Conservation (phyloP, 2,113 vertebrate genomes). For the Neolamprologus sp. region DNA sequence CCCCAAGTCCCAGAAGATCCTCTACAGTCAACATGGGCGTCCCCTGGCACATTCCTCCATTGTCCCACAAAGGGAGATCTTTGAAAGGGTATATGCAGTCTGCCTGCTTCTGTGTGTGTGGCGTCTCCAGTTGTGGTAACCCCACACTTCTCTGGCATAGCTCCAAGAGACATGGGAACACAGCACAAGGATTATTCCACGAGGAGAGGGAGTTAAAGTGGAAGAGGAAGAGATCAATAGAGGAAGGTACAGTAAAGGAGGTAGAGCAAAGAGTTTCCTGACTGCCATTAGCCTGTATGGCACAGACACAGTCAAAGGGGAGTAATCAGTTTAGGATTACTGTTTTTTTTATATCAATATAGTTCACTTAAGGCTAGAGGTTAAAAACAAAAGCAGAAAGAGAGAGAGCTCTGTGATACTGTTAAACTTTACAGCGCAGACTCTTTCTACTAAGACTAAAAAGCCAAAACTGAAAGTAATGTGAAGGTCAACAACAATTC, state of each 20-base stretch:
- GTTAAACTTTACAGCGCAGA: neutral
- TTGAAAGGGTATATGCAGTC: neutral
- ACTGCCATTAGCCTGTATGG: conserved; percentile 11
- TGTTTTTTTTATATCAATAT: conserved; percentile 15
- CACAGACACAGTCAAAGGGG: neutral
- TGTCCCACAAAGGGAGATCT: neutral
- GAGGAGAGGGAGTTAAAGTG: conserved; percentile 51
- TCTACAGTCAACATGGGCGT: conserved; percentile 6
- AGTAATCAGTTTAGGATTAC: conserved; percentile 5
- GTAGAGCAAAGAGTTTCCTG: conserved; percentile 25
- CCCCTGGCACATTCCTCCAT: conserved; percentile 23
- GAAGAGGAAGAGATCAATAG: conserved; percentile 44
- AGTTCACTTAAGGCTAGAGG: neutral
- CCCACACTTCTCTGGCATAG: conserved; percentile 44
- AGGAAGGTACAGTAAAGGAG: conserved; percentile 17
- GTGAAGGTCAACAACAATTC: neutral
- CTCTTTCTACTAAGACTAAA: neutral
- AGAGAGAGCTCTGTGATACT: neutral
- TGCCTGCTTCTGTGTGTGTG: neutral
- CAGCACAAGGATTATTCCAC: conserved; percentile 46
- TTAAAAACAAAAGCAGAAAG: neutral
- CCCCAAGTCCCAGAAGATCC: neutral
- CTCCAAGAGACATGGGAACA: conserved; percentile 58
- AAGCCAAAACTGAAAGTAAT: neutral
- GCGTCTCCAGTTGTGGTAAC: conserved; percentile 38